A percentile compares a stretch with the other conserved stretches of the same genome.
Evolutionary conservation across 2,797 vertebrate species (phyloP).

Genomic region (Rhinatrema bivittatum): DNA sequence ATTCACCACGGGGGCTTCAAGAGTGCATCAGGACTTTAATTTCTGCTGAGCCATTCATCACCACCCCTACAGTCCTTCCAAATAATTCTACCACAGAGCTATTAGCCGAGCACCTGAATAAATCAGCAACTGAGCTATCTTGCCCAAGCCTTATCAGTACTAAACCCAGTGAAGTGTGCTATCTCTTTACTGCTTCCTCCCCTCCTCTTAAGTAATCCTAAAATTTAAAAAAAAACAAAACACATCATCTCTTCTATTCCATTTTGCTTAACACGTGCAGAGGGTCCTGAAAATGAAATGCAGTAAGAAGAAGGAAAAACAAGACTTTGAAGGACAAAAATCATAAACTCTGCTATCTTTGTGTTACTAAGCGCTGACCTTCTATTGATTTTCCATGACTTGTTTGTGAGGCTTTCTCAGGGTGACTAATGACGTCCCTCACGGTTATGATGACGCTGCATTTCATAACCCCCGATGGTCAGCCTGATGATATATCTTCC

Average conservation of each 20-base stretch:
- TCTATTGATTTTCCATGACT: constrained; percentile 62
- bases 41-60: constrained; percentile 38
- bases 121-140: constrained; percentile 40
- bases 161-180: constrained; percentile 39
- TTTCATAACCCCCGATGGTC: no score
- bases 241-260: no score
- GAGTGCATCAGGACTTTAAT: constrained; percentile 12
- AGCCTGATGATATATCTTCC: no score
- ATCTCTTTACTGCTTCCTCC: constrained; percentile 16
- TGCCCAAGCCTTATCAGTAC: constrained; percentile 30
- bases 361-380: constrained; percentile 55
- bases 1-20: no score
- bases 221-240: no score
- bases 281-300: no score
- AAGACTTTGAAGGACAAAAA: constrained; percentile 57
- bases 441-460: no score
- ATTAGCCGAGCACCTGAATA: constrained; percentile 45
- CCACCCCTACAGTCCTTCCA: constrained; percentile 50
- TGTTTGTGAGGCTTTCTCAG: constrained; percentile 50
- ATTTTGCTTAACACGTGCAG: no score
- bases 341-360: constrained; percentile 50
- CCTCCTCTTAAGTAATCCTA: constrained; percentile 20
- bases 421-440: constrained; percentile 65
- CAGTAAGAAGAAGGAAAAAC: constrained; percentile 39
- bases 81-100: constrained; percentile 46